Evolutionary conservation across 2,888 invertebrate genomes (phyloP).

Genomic region (Noctua janthe): DNA sequence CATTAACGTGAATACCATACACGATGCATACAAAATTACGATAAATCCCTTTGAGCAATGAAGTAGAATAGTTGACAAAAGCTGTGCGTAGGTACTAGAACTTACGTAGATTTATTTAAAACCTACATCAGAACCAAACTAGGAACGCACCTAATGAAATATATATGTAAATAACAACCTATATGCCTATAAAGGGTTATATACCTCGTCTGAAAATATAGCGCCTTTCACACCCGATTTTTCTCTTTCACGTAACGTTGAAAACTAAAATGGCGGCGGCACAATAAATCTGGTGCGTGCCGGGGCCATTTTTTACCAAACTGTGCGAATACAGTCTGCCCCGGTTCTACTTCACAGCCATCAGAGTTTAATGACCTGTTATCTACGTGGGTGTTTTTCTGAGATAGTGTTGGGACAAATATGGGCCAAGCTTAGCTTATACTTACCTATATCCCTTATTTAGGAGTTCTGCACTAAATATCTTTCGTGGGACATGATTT

Average conservation of each 20-base stretch:
- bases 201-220: slow-evolving; percentile 18
- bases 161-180: slow-evolving; percentile 31
- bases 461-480: not conserved
- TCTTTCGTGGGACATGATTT: not conserved
- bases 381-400: slow-evolving; percentile 38
- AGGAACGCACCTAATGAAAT: slow-evolving; percentile 16
- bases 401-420: slow-evolving; percentile 14
- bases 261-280: slow-evolving; percentile 54
- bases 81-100: no score
- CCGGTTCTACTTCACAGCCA: slow-evolving; percentile 25
- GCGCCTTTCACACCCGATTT: slow-evolving; percentile 26
- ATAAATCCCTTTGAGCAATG: not conserved
- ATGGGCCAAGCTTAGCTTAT: not conserved
- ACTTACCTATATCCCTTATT: not conserved
- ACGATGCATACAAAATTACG: not conserved
- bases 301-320: slow-evolving; percentile 53
- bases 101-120: slow-evolving; percentile 2
- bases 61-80: not conserved
- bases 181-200: slow-evolving; percentile 8
- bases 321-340: slow-evolving; percentile 43
- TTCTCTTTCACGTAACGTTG: slow-evolving; percentile 35
- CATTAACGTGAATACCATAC: not conserved
- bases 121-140: slow-evolving; percentile 17
- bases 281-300: slow-evolving; percentile 59
- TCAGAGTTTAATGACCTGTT: slow-evolving; percentile 64